Base-by-base conservation (phyloP, 2,797 vertebrate species). In the Momotus momota region DNA sequence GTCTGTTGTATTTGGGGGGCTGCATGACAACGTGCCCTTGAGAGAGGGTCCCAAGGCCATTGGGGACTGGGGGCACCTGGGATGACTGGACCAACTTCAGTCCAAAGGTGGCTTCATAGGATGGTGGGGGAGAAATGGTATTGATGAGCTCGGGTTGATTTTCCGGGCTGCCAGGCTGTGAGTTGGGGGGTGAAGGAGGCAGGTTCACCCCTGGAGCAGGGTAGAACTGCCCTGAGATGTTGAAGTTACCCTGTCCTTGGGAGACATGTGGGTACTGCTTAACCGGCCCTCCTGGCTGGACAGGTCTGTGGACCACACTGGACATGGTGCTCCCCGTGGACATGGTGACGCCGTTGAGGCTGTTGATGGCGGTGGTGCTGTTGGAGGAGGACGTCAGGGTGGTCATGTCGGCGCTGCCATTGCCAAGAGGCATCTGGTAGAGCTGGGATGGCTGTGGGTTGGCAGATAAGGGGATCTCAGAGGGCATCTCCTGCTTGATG, bases 141-240 rank as follows among this genome's bases (percentile, higher is more conserved):
- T 98, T 98, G 90, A 98, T 98, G 89, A 98, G 98, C 93, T 99
- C 99, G 0, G 98, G 97, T 20, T 99, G 98, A 84, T 98, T 98
- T 64, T 99, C 99, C 0, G 99, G 99, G 95, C 99, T 99, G 29
- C 98, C 98, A 0, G 99, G 99, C 97, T 99, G 99, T 1, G 99
- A 99, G 97, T 99, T 99, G 11, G 99, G 99, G 1, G 99, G 99
- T 0, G 99, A 99, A 1, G 99, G 99, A 3, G 99, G 99, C 90
- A 99, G 97, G 74, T 98, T 99, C 95, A 99, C 98, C 9, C 98
- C 98, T 1, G 98, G 97, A 17, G 98, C 52, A 0, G 97, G 98
- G 90, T 96, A 98, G 92, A 98, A 98, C 31, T 97, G 97, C 81
- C 97, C 96, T 0, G 96, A 79, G 66, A 97, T 13, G 45, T 10